Conservation (phyloP, 2,888 invertebrate species). For the Ferdinandea cuprea region DNA sequence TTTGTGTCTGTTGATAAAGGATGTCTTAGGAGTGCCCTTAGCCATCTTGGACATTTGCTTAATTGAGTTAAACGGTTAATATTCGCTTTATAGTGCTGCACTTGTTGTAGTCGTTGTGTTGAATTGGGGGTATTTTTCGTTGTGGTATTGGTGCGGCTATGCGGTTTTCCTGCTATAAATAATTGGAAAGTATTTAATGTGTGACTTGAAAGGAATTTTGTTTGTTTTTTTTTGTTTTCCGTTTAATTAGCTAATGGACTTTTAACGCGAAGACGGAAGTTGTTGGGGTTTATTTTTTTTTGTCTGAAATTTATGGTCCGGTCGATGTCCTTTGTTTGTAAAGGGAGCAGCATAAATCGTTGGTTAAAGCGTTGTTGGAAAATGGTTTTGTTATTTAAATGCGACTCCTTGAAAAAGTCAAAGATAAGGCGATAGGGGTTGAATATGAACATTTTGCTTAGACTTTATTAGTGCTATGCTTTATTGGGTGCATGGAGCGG, state of each 20-base stretch:
- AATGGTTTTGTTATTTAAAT: not conserved
- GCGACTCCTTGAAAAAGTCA: no score
- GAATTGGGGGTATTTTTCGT: not conserved
- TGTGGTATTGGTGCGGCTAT: not conserved
- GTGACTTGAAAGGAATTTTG: constrained; percentile 27
- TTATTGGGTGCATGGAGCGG: no score
- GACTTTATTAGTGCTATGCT: no score
- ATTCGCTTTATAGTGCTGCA: constrained; percentile 30
- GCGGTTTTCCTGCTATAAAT: constrained; percentile 24
- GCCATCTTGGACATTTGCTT: constrained; percentile 27
- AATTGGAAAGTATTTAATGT: constrained; percentile 46
- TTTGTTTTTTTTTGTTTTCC: constrained; percentile 22
- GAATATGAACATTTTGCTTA: no score
- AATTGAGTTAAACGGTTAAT: constrained; percentile 62
- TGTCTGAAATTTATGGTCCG: not conserved
- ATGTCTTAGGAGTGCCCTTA: constrained; percentile 43
- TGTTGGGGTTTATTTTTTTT: constrained; percentile 22
- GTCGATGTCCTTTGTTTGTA: not conserved
- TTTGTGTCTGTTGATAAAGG: constrained; percentile 28
- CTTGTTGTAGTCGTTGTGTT: constrained; percentile 10
- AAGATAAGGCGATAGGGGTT: no score
- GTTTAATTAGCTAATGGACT: constrained; percentile 55
- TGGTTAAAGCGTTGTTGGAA: no score
- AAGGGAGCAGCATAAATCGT: not conserved
- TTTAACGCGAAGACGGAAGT: constrained; percentile 9